Percentiles rank a stretch among this genome's conserved stretches.
Conservation (phyloP, 2,113 vertebrate species). For the Corythoichthys haematopterus region DNA sequence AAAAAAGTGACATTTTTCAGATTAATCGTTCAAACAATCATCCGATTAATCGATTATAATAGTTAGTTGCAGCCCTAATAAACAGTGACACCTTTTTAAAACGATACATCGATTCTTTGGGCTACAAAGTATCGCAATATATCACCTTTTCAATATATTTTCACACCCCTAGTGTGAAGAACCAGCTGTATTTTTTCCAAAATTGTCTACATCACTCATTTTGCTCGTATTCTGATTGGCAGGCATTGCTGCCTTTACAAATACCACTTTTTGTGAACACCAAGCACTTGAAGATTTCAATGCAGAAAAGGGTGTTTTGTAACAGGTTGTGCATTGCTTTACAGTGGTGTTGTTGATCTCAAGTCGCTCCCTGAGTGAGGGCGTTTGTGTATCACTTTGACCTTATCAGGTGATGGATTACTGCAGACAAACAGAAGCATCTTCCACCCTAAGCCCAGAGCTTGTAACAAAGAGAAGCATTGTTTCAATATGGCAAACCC, state of each 20-base stretch:
- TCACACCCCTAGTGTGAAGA: too few relatives aligned
- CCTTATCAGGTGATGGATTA: slow-evolving; percentile 2
- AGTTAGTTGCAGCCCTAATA: too few relatives aligned
- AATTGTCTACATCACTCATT: too few relatives aligned
- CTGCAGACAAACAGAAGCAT: neutral
- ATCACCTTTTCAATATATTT: too few relatives aligned
- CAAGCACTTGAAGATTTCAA: neutral
- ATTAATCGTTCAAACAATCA: too few relatives aligned
- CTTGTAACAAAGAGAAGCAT: neutral
- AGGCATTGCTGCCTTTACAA: neutral
- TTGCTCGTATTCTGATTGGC: too few relatives aligned
- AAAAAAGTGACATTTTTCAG: too few relatives aligned
- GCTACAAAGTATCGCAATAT: too few relatives aligned
- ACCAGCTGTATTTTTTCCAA: neutral
- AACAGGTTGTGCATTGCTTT: neutral
- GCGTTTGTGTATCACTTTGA: neutral
- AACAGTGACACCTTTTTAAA: too few relatives aligned
- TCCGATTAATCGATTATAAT: too few relatives aligned
- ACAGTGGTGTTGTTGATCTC: neutral
- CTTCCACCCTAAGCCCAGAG: neutral
- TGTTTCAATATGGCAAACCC: slow-evolving; percentile 3
- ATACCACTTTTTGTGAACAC: neutral
- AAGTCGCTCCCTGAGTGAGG: neutral
- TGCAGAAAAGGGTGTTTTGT: neutral
- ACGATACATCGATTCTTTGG: too few relatives aligned